Base-by-base conservation (phyloP, 2,888 invertebrate species). In the Drosophila anceps region DNA sequence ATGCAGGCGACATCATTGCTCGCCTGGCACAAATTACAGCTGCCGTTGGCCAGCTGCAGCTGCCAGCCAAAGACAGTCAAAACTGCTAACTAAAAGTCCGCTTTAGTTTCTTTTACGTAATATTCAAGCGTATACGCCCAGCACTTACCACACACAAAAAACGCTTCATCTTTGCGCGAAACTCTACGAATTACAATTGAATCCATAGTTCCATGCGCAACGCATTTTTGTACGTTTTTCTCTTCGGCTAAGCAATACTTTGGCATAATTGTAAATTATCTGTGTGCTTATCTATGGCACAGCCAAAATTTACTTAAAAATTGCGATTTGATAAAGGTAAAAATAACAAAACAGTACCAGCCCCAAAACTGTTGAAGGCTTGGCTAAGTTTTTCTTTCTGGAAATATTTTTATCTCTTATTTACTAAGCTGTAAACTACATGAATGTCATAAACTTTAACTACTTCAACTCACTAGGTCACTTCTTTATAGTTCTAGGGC, bases 1-100 rank as follows among this genome's bases (percentile, higher is more conserved):
- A 91, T 71, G 67, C 92, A 92, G 9, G 92, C 90, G 9, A 76
- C 91, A 13, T 85, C 79, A 76, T 92, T 92, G 6, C 29, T 55
- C 0, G 69, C 1, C 67, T 92, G 92, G 15, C 92, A 92, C 4
- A 81, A 72, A 58, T 91, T 78, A 55, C 92, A 92, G 6, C 44
- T 70, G 7, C 82, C 64, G 39, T 63, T 46, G n/a, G 54, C 65
- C 10, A 73, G 24, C 15, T 18, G 10, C 41, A 66, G 18, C 27
- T 54, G 63, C 60, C 60, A 74, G 57, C 46, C 37, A 3, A 70
- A 29, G 15, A 48, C 61, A 18, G 61, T 43, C 43, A 70, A 12
- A 20, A 51, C 70, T 61, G 41, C 33, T 33, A 79, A 7, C 77
- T 77, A 7, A 4, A 12, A 9, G 0, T 0, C 9, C 31, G 13